Conservation (phyloP, 2,888 invertebrate genomes). For the Trilocha varians region DNA sequence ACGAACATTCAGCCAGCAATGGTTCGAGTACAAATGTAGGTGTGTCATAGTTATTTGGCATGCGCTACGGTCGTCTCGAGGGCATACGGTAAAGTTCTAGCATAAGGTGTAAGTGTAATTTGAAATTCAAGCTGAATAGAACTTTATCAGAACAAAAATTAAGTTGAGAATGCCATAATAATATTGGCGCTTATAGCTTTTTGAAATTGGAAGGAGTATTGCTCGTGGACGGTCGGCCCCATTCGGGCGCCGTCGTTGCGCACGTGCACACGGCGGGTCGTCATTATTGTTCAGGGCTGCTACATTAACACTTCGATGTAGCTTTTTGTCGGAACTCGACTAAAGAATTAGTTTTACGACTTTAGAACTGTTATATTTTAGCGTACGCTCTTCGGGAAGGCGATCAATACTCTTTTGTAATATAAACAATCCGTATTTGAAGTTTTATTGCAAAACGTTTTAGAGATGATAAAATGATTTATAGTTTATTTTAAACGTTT, state of each 20-base stretch:
- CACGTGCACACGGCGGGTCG: constrained; percentile 54
- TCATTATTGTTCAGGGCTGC: constrained; percentile 32
- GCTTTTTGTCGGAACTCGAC: constrained; percentile 12
- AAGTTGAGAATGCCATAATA: constrained; percentile 8
- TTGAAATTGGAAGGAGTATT: constrained; percentile 20
- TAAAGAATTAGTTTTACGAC: constrained; percentile 24
- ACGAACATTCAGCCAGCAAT: constrained; percentile 25
- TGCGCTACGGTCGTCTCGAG: constrained; percentile 61
- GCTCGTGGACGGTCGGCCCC: constrained; percentile 45
- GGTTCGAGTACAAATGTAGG: constrained; percentile 19
- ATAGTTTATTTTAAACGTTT: too few species aligned
- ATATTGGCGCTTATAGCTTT: constrained; percentile 10
- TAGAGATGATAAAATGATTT: too few species aligned
- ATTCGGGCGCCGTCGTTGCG: constrained; percentile 57
- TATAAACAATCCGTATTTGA: neutral
- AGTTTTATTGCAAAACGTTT: neutral
- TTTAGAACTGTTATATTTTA: constrained; percentile 18
- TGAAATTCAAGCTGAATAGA: constrained; percentile 6
- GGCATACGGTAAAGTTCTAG: constrained; percentile 30
- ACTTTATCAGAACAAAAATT: rapidly evolving
- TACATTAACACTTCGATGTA: constrained; percentile 25
- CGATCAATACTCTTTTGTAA: neutral
- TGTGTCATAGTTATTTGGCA: constrained; percentile 40
- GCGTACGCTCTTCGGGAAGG: neutral
- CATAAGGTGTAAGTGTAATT: constrained; percentile 16